Base-by-base conservation (phyloP, 2,888 invertebrate species). In the Lottia scabra region DNA sequence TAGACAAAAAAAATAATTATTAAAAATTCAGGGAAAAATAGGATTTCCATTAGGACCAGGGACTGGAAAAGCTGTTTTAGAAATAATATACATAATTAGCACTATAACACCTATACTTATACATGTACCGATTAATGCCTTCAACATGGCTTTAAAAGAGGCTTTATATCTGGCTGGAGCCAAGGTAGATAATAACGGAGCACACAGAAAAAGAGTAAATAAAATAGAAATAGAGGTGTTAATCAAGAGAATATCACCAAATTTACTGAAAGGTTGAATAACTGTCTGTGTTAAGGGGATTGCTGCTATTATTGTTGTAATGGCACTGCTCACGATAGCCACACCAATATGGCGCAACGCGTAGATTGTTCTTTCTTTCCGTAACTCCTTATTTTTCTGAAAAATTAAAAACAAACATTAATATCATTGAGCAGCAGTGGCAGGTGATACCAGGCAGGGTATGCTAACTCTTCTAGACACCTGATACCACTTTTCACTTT, bases 231-330 rank as follows among this genome's bases (percentile, higher is more conserved):
- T 84, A 10, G 83, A 77, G 1, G 87, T 87, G 78, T 87, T 87
- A 73, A 87, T 86, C 48, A 86, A 84, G n/a, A 87, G 80, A 71
- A 87, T 87, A 72, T 83, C 77, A 19, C 87, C 87, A 79, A 87
- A 87, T 71, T 87, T 85, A 67, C 87, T 78, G 71, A 87, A 87
- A 4, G 87, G 87, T 68, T 82, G 84, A 66, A 87, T 87, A 64
- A 79, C 81, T 12, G 87, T 85, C 78, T 85, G 85, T 0, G 87
- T 87, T 10, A 87, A 81, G 0, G 87, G 87, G 10, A 87, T 79
- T 10, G 87, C 85, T 16, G 87, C 87, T 23, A 85, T 81, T 63
- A 87, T 83, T 19, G 87, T 87, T 19, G 87, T 87, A 23, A 87
- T 68, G 30, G 87, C 87, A 71, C 85, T 85, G 76, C 85, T 85